Conservation (phyloP, 2,888 invertebrate species). For the Tetramorium bicarinatum region DNA sequence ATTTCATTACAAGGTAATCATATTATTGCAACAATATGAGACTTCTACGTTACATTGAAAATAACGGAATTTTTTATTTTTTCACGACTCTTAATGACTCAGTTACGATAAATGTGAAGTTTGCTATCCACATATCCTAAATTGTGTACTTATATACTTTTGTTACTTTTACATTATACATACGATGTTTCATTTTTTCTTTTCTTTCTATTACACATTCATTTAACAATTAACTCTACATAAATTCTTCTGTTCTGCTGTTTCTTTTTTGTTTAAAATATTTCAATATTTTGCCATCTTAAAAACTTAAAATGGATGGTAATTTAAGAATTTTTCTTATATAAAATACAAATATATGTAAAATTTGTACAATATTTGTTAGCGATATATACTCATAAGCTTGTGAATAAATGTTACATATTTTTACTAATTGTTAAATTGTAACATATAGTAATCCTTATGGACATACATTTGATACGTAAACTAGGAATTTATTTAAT, state of each 20-base stretch:
- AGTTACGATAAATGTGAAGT: conserved; percentile 27
- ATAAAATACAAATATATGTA: conserved; percentile 60
- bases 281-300: conserved; percentile 56
- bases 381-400: conserved; percentile 64
- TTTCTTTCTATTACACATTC: not conserved
- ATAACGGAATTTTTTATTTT: conserved; percentile 6
- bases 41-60: not conserved
- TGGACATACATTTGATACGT: conserved; percentile 35
- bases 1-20: not conserved
- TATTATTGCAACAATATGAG: conserved; percentile 21
- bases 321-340: conserved; percentile 53
- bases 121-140: conserved; percentile 30
- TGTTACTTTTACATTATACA: conserved; percentile 38
- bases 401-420: conserved; percentile 48
- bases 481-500: conserved; percentile 38
- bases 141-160: conserved; percentile 65
- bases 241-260: not conserved
- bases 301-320: conserved; percentile 31
- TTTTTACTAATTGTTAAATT: conserved; percentile 39
- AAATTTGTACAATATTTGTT: conserved; percentile 68
- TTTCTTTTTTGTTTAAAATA: conserved; percentile 42
- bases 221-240: conserved; percentile 4
- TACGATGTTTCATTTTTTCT: conserved; percentile 26
- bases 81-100: not conserved
- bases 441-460: conserved; percentile 44